phyloP scores from a whole-genome alignment of 2,113 vertebrate species.

The Plestiodon gilberti region DNA sequence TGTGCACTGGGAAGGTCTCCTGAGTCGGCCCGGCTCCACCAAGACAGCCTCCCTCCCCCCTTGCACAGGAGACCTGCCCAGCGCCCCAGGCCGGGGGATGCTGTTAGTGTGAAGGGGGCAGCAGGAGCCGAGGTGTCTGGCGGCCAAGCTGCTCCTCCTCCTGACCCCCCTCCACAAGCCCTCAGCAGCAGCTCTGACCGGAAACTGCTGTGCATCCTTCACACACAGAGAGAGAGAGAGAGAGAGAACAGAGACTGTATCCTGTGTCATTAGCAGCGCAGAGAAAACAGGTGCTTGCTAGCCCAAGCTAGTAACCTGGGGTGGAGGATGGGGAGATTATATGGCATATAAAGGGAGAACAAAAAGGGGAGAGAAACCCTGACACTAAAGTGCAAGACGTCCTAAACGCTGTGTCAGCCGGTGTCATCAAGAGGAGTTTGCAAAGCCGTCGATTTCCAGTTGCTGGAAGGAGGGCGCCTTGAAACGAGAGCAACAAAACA shows the following conservation, averaged over 20 bases:
- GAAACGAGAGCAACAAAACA: conserved; percentile 35
- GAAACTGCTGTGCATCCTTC: neutral
- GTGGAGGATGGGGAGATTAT: conserved; percentile 56
- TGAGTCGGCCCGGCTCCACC: neutral
- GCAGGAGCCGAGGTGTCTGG: neutral
- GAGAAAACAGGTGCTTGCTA: conserved; percentile 24
- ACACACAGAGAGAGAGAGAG: conserved; percentile 10
- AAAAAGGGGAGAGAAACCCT: conserved; percentile 55
- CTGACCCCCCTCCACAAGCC: conserved; percentile 11
- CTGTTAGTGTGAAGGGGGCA: conserved; percentile 3
- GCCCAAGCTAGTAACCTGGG: conserved; percentile 45
- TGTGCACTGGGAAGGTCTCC: neutral
- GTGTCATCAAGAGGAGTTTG: conserved; percentile 33
- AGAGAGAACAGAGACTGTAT: neutral
- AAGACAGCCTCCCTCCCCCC: neutral
- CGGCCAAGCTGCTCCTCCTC: neutral
- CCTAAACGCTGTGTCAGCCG: conserved; percentile 60
- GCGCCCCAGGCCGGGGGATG: neutral
- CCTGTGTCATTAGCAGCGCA: conserved; percentile 26
- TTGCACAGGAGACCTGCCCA: neutral
- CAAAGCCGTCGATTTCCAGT: conserved; percentile 65
- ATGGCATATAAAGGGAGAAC: conserved; percentile 47
- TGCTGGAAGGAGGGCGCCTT: conserved; percentile 55
- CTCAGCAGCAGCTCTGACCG: conserved; percentile 35
- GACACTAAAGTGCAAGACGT: conserved; percentile 71